Evolutionary conservation across 2,113 vertebrate genomes (phyloP).

Genomic region (Tragelaphus strepsiceros): DNA sequence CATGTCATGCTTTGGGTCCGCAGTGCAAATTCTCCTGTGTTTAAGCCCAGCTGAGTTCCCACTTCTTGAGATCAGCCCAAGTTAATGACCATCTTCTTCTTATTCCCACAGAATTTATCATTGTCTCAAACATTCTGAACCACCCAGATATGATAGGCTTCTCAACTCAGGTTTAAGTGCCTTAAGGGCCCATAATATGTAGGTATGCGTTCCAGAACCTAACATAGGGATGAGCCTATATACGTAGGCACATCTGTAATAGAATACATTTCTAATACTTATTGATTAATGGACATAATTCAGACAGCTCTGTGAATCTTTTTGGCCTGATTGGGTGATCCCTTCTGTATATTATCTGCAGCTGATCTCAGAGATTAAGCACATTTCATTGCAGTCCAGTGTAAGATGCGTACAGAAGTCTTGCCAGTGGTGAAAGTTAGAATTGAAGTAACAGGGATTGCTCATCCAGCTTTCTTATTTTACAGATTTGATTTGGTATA

Average conservation of each 20-base stretch:
- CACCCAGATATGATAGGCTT: not conserved
- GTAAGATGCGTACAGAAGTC: not conserved
- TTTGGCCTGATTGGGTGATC: not conserved
- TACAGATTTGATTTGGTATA: not conserved
- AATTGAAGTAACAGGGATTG: not conserved
- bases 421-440: not conserved
- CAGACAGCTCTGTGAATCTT: not conserved
- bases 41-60: slow-evolving; percentile 6
- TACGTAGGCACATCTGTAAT: not conserved
- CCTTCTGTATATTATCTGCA: not conserved
- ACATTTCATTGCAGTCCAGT: not conserved
- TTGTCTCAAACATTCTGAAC: not conserved
- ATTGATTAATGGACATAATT: not conserved
- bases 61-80: not conserved
- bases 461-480: not conserved
- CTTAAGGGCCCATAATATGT: not conserved
- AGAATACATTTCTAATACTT: not conserved
- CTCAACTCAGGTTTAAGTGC: not conserved
- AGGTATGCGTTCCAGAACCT: not conserved
- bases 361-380: not conserved
- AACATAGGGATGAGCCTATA: not conserved
- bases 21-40: not conserved
- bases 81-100: not conserved
- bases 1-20: not conserved
- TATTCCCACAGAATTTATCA: not conserved